phyloP scores from a whole-genome alignment of 2,113 vertebrate species.

The Deroptyus accipitrinus region DNA sequence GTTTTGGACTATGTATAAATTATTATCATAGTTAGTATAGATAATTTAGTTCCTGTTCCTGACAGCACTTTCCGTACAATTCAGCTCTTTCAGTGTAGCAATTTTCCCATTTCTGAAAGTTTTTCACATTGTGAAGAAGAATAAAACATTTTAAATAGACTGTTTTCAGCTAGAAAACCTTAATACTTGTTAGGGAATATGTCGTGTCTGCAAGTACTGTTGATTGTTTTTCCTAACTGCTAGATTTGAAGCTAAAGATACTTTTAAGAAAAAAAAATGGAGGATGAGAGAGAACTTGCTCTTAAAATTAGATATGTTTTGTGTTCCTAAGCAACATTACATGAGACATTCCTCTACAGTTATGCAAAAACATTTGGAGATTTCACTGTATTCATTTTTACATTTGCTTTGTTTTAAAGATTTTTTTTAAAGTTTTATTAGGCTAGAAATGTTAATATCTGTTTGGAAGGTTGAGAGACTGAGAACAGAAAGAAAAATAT shows the following conservation, averaged over 20 bases:
- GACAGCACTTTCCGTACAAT: not conserved
- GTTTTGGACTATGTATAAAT: not conserved
- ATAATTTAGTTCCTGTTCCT: constrained; percentile 7
- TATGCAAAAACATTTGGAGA: not conserved
- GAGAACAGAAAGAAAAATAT: not conserved
- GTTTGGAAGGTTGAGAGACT: constrained; percentile 13
- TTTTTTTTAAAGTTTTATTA: not conserved
- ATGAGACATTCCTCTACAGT: not conserved
- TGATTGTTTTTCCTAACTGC: not conserved
- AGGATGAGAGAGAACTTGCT: not conserved
- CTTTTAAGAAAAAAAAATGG: not conserved
- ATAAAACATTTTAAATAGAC: not conserved
- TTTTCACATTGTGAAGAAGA: not conserved
- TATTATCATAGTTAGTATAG: not conserved
- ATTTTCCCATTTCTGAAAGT: not conserved
- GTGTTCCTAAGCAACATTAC: not conserved
- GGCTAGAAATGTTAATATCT: constrained; percentile 61
- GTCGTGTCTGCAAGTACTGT: not conserved
- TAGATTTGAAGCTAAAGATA: not conserved
- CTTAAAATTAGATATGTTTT: not conserved
- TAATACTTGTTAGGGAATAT: not conserved
- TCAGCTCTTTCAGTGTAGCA: not conserved
- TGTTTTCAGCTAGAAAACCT: not conserved
- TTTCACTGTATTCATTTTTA: not conserved
- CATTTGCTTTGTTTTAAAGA: not conserved